Evolutionary conservation across 2,113 vertebrate genomes (phyloP).

Genomic region (Petaurus breviceps): DNA sequence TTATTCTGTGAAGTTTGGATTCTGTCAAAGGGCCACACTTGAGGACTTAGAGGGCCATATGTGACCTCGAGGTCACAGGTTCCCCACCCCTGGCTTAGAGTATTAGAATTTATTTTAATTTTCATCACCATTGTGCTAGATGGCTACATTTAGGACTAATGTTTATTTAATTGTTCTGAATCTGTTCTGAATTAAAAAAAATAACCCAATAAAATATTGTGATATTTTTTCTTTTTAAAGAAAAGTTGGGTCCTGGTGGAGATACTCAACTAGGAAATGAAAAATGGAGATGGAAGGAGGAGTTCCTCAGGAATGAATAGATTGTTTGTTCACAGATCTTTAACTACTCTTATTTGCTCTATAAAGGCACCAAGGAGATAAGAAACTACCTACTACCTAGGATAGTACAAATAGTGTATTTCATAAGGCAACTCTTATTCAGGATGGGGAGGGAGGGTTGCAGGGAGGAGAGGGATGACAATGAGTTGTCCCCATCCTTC

Average conservation of each 20-base stretch:
- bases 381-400: background rate
- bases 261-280: background rate
- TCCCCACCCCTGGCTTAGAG: background rate
- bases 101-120: background rate
- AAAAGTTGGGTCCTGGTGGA: background rate
- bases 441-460: background rate
- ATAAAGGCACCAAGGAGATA: background rate
- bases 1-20: too few relatives aligned
- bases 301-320: background rate
- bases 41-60: too few relatives aligned
- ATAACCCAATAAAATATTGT: conserved; percentile 3
- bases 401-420: background rate
- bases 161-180: background rate
- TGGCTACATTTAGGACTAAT: background rate
- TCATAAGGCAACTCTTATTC: background rate
- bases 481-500: background rate
- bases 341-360: background rate
- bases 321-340: background rate
- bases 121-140: background rate
- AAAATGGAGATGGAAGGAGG: background rate
- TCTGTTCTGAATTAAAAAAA: background rate
- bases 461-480: background rate
- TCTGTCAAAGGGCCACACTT: too few relatives aligned
- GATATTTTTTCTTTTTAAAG: background rate
- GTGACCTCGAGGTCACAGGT: too few relatives aligned